A percentile compares a stretch with the other conserved stretches of the same genome.
These are phyloP conservation scores for Biston stratarius DNA, from an alignment of 2,888 invertebrate genomes.

Conservation along the genomic window DNA sequence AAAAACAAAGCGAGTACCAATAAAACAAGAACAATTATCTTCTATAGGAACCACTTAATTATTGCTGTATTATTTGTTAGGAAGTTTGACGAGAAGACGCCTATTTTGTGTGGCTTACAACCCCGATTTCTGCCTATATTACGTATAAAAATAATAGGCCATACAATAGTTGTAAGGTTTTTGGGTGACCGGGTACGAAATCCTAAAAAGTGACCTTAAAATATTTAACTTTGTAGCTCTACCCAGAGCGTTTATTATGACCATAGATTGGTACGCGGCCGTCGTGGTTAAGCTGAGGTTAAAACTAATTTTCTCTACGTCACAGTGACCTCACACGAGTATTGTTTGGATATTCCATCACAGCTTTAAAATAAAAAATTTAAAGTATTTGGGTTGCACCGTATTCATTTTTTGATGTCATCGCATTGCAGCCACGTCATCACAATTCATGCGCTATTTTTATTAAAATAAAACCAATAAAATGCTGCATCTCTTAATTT, in stretches of 20 bases:
- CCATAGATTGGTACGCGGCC: slow-evolving; percentile 66
- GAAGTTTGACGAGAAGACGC: no score
- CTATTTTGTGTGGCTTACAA: no score
- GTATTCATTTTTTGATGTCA: not conserved
- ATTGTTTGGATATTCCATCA: slow-evolving; percentile 59
- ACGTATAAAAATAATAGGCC: no score
- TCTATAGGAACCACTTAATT: no score
- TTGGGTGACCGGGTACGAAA: no score
- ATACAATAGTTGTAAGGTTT: no score
- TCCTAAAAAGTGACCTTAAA: not conserved
- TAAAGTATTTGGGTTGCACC: no score
- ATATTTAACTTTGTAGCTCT: not conserved
- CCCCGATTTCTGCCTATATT: no score
- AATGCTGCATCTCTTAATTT: no score
- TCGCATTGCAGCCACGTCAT: not conserved
- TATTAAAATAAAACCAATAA: not conserved
- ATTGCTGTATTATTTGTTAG: no score
- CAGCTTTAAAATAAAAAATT: slow-evolving; percentile 55
- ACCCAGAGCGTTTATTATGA: slow-evolving; percentile 44
- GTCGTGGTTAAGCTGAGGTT: slow-evolving; percentile 65
- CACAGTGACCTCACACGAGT: slow-evolving; percentile 59
- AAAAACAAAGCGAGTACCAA: no score
- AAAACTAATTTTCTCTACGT: slow-evolving; percentile 80
- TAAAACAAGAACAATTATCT: no score
- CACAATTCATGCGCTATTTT: not conserved